phyloP scores from a whole-genome alignment of 2,113 vertebrate genomes.

The Micronisus gabar region DNA sequence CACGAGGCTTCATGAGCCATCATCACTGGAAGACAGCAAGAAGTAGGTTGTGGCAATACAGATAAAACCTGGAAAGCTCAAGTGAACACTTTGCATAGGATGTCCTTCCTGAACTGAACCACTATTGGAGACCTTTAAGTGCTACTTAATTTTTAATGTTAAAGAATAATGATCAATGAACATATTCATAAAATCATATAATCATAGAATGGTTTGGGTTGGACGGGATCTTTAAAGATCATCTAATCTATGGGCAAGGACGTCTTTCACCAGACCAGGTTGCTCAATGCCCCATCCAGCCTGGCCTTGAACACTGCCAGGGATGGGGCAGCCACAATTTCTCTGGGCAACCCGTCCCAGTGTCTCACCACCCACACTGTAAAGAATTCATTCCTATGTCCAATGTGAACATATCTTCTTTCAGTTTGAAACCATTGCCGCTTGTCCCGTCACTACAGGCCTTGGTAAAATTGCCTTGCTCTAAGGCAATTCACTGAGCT shows the following conservation, averaged over 20 bases:
- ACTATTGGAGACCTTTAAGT: neutral
- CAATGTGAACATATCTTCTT: neutral
- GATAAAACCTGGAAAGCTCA: neutral
- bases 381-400: neutral
- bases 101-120: neutral
- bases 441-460: neutral
- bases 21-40: neutral
- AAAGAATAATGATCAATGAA: neutral
- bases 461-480: neutral
- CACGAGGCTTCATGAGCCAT: neutral
- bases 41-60: neutral
- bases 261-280: neutral
- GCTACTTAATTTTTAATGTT: neutral
- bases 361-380: neutral
- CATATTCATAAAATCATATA: neutral
- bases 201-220: neutral
- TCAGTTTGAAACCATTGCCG: neutral
- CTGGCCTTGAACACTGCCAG: neutral
- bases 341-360: neutral
- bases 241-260: neutral
- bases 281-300: neutral
- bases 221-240: neutral
- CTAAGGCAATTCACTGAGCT: neutral
- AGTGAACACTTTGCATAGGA: neutral
- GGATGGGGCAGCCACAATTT: neutral